These are phyloP conservation scores for Serrognathus titanus DNA, from an alignment of 2,888 invertebrate genomes.

Conservation along the genomic window DNA sequence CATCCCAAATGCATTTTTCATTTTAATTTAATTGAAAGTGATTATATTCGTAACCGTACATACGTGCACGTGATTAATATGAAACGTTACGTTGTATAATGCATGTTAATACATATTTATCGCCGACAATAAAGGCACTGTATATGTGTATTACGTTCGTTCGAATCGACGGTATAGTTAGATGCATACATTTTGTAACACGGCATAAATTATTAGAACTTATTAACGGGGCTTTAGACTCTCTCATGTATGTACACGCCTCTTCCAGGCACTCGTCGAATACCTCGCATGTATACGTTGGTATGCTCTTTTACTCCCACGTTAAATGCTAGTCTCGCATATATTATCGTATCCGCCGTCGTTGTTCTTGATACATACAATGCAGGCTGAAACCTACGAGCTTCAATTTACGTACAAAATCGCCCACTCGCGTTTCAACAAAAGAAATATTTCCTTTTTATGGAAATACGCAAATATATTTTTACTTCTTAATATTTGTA, in stretches of 20 bases:
- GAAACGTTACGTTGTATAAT: not conserved
- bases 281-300: constrained; percentile 5
- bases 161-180: not conserved
- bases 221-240: constrained; percentile 23
- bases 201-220: constrained; percentile 20
- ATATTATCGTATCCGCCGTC: constrained; percentile 1
- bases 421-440: too few relatives aligned
- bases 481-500: too few relatives aligned
- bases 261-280: constrained; percentile 12
- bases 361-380: not conserved
- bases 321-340: constrained; percentile 2
- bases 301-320: constrained; percentile 22
- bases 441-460: too few relatives aligned
- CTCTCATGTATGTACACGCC: constrained; percentile 17
- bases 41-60: too few relatives aligned
- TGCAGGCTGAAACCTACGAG: not conserved
- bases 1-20: constrained; percentile 1
- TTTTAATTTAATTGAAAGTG: not conserved
- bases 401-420: too few relatives aligned
- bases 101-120: not conserved
- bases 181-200: constrained; percentile 14
- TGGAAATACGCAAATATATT: too few relatives aligned
- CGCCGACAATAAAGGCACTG: not conserved
- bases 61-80: not conserved
- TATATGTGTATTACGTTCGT: not conserved